These are phyloP conservation scores for Penaeus japonicus DNA, from an alignment of 1,140 invertebrate species.

Conservation along the genomic window DNA sequence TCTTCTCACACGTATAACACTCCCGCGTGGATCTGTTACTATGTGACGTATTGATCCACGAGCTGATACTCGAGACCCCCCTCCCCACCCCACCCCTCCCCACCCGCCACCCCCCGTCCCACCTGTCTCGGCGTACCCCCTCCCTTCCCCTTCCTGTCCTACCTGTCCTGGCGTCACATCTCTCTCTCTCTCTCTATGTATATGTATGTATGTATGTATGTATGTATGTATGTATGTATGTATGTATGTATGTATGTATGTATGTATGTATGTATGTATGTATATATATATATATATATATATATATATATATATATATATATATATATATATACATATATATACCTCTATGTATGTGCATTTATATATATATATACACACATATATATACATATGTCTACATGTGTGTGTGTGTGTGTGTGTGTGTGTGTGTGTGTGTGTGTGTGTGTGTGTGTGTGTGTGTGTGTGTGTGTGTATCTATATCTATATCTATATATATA, in stretches of 20 bases:
- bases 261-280: not conserved
- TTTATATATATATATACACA: not conserved
- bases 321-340: not conserved
- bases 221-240: not conserved
- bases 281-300: not conserved
- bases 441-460: not conserved
- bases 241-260: not conserved
- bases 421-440: not conserved
- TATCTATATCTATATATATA: not conserved
- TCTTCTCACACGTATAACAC: too few relatives aligned
- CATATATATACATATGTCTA: not conserved
- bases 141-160: too few relatives aligned
- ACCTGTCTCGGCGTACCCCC: too few relatives aligned
- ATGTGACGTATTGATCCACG: constrained; percentile 9
- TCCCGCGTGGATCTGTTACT: not conserved
- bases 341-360: not conserved
- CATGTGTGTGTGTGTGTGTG: not conserved
- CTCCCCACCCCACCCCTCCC: not conserved
- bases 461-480: not conserved
- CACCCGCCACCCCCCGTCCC: too few relatives aligned
- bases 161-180: not conserved
- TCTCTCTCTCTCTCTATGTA: not conserved
- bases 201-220: not conserved
- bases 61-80: not conserved
- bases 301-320: not conserved